These are phyloP conservation scores for Pachydiplax longipennis DNA, from an alignment of 2,888 invertebrate species.

Conservation along the genomic window DNA sequence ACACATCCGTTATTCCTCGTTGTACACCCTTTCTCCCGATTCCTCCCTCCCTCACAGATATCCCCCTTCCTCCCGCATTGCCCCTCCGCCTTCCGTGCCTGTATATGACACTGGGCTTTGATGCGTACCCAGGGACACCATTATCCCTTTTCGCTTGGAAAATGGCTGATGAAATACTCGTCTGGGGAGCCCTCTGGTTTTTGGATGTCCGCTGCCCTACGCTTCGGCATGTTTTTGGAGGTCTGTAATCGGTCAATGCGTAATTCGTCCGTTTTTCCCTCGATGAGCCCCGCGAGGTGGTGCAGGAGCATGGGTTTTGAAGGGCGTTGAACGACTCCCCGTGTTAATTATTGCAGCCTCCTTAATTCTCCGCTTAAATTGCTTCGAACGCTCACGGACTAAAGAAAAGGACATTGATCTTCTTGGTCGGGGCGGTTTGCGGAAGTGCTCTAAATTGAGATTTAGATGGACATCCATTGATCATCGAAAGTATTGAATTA, in stretches of 20 bases:
- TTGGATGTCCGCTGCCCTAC: background rate
- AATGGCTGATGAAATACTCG: slow-evolving; percentile 41
- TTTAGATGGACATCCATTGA: background rate
- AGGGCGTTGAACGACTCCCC: no score
- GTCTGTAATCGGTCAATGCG: background rate
- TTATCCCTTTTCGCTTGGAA: slow-evolving; percentile 38
- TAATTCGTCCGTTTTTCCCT: background rate
- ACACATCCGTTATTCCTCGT: background rate
- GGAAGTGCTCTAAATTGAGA: background rate
- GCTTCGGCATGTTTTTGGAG: background rate
- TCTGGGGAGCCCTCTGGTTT: background rate
- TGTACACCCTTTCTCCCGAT: background rate
- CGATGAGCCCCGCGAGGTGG: background rate
- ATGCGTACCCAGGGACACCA: slow-evolving; percentile 41
- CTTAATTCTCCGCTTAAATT: no score
- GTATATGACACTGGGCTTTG: slow-evolving; percentile 42
- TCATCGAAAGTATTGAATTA: background rate
- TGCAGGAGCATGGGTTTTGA: no score
- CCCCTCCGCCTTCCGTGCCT: background rate
- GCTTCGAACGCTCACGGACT: no score
- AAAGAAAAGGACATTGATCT: no score
- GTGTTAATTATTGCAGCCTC: no score
- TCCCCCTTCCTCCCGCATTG: background rate
- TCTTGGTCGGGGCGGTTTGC: background rate
- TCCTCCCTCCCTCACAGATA: background rate